Conservation (phyloP, 1,140 invertebrate species). For the Agrilus planipennis region DNA sequence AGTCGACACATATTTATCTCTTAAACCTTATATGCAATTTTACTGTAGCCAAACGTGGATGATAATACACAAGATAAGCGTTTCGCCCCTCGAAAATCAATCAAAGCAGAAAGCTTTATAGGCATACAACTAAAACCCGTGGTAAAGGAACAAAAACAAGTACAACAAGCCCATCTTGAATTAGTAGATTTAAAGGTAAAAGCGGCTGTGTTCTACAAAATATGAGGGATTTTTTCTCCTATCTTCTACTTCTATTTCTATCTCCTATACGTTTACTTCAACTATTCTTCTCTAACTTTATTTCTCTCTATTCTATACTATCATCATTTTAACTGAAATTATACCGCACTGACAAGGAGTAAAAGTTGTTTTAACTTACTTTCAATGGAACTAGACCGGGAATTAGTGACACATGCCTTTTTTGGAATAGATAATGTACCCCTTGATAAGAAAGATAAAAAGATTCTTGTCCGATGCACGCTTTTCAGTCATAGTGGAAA, state of each 20-base stretch:
- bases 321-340: too few species aligned
- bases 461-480: too few species aligned
- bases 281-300: constrained; percentile 1
- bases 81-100: constrained; percentile 42
- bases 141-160: constrained; percentile 34
- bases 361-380: too few species aligned
- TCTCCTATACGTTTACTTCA: neutral
- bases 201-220: neutral
- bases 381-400: too few species aligned
- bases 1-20: too few species aligned
- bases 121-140: constrained; percentile 49
- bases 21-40: too few species aligned
- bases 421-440: too few species aligned
- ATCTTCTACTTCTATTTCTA: constrained; percentile 1
- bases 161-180: constrained; percentile 25
- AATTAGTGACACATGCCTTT: too few species aligned
- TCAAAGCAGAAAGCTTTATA: constrained; percentile 45
- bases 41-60: too few species aligned
- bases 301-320: constrained; percentile 3
- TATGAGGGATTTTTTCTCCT: constrained; percentile 1
- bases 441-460: too few species aligned
- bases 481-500: too few species aligned
- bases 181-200: constrained; percentile 31
- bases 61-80: constrained; percentile 33
- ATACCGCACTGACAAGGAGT: too few species aligned